phyloP scores from a whole-genome alignment of 2,113 vertebrate species.

The Semnornis frantzii region DNA sequence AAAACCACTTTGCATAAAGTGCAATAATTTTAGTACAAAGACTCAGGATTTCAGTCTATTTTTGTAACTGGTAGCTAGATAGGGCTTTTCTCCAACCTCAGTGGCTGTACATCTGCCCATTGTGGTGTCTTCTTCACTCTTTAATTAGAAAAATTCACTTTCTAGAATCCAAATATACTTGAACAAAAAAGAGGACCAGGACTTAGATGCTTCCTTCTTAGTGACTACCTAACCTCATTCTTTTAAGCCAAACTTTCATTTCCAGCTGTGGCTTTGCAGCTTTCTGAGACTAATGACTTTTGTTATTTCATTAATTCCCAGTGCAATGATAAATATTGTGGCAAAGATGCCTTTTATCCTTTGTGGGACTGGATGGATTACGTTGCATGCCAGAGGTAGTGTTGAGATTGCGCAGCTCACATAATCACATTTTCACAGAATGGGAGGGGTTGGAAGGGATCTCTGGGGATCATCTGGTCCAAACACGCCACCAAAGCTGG shows the following conservation, averaged over 20 bases:
- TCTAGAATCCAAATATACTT: not conserved
- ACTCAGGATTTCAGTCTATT: not conserved
- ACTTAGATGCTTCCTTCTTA: not conserved
- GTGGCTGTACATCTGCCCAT: not conserved
- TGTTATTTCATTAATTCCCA: not conserved
- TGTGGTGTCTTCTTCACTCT: rapidly evolving
- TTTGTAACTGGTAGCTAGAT: not conserved
- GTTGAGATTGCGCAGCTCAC: not conserved
- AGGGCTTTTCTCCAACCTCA: not conserved
- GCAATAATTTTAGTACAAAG: not conserved
- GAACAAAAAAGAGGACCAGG: not conserved
- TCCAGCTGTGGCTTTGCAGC: not conserved
- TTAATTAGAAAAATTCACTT: not conserved
- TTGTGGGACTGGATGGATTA: not conserved
- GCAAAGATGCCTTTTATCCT: not conserved
- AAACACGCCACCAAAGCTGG: too few species aligned
- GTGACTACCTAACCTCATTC: not conserved
- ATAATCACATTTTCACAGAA: too few species aligned
- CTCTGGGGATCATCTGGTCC: too few species aligned
- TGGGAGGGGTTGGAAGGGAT: too few species aligned
- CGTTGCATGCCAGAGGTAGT: not conserved
- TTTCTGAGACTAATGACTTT: not conserved
- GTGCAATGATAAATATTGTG: not conserved
- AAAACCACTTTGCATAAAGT: not conserved
- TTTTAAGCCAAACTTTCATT: not conserved